phyloP scores from a whole-genome alignment of 2,888 invertebrate species.

The Torymus auratus region DNA sequence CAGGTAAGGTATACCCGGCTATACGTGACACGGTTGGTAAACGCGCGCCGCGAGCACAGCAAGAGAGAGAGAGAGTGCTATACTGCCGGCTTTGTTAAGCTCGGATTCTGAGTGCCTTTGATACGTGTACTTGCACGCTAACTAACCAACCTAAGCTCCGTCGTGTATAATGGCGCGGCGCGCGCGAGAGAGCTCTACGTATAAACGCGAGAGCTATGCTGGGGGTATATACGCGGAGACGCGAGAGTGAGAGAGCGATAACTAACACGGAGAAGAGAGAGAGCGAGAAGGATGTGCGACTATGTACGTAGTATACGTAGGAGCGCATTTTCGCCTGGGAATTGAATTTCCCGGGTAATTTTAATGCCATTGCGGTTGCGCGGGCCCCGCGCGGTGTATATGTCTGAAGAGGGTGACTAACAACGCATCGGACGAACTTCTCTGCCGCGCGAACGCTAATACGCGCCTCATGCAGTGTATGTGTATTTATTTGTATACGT shows the following conservation, averaged over 20 bases:
- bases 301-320: too few relatives aligned
- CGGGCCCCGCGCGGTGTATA: conserved; percentile 53
- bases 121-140: conserved; percentile 77
- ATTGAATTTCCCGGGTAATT: conserved; percentile 75
- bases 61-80: too few relatives aligned
- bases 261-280: background rate
- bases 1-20: background rate
- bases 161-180: conserved; percentile 46
- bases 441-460: too few relatives aligned
- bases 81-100: conserved; percentile 76
- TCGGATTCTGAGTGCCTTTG: conserved; percentile 77
- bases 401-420: conserved; percentile 65
- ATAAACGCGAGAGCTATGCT: conserved; percentile 15
- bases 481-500: conserved; percentile 61
- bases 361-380: conserved; percentile 72
- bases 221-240: conserved; percentile 27
- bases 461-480: too few relatives aligned
- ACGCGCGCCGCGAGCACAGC: conserved; percentile 36
- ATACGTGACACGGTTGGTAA: conserved; percentile 76
- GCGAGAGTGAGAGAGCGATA: background rate
- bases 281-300: too few relatives aligned
- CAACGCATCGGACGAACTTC: conserved; percentile 55
- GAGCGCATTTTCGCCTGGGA: conserved; percentile 68
- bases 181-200: conserved; percentile 33
- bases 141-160: conserved; percentile 76